Conservation (phyloP, 2,113 vertebrate species). For the Butorides virescens region DNA sequence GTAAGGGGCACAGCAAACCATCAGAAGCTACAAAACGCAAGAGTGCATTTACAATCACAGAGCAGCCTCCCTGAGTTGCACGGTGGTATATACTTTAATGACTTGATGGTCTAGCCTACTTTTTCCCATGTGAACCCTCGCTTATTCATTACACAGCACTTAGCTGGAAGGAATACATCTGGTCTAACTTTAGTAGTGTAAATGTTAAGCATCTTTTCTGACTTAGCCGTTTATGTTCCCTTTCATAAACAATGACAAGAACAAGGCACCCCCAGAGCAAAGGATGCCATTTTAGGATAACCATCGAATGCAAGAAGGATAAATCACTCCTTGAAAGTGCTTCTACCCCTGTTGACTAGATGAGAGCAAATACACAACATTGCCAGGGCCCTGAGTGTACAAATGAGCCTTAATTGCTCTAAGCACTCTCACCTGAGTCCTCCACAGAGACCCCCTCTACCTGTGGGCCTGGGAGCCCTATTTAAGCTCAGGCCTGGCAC, state of each 20-base stretch:
- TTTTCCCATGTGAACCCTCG: background rate
- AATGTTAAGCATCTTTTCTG: background rate
- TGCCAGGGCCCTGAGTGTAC: background rate
- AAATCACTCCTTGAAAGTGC: background rate
- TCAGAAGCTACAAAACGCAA: background rate
- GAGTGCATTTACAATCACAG: background rate
- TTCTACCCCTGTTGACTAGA: background rate
- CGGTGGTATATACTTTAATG: background rate
- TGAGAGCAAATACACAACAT: background rate
- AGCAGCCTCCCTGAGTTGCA: background rate
- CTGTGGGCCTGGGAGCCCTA: background rate
- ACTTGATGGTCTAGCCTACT: background rate
- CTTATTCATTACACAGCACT: background rate
- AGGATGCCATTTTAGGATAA: conserved; percentile 31
- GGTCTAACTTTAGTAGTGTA: background rate
- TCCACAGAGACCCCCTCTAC: background rate
- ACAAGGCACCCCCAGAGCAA: background rate
- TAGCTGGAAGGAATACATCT: background rate
- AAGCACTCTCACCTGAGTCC: background rate
- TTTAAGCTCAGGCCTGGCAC: background rate
- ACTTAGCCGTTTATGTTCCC: background rate
- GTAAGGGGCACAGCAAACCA: background rate
- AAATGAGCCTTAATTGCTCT: background rate
- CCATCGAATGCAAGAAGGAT: background rate
- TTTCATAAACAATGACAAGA: background rate